Evolutionary conservation across 2,888 invertebrate species (phyloP).

Genomic region (Sarcophaga subvicina): DNA sequence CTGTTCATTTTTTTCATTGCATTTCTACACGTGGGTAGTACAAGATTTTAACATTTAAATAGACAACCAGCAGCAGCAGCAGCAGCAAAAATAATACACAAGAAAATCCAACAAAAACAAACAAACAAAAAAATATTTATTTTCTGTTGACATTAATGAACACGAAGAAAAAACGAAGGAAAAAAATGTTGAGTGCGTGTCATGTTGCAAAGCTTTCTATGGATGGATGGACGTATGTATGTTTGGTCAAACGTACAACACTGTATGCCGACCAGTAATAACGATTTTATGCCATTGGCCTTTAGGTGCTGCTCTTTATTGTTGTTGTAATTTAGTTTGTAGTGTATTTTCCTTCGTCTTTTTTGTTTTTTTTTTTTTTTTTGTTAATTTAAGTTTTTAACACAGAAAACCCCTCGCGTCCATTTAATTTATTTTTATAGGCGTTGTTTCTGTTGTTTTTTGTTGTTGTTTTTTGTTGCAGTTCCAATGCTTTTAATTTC

Average conservation of each 20-base stretch:
- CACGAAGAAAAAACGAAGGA: background rate
- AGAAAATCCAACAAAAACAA: no score
- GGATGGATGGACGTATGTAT: background rate
- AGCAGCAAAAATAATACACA: no score
- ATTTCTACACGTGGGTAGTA: slow-evolving; percentile 52
- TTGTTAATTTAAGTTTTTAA: slow-evolving; percentile 17
- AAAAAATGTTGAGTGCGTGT: slow-evolving; percentile 36
- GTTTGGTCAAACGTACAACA: background rate
- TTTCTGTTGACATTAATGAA: slow-evolving; percentile 53
- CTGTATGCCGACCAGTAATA: background rate
- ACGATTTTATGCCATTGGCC: background rate
- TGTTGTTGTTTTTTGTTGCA: background rate
- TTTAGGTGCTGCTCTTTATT: background rate
- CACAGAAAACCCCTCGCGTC: slow-evolving; percentile 24
- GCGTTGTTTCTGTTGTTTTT: slow-evolving; percentile 9
- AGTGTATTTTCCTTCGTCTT: background rate
- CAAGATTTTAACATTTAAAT: background rate
- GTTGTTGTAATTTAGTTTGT: background rate
- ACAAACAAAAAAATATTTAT: background rate
- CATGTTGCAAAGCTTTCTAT: slow-evolving; percentile 35
- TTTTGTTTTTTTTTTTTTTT: background rate
- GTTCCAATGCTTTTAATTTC: slow-evolving; percentile 9
- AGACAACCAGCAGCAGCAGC: no score
- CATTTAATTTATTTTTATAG: slow-evolving; percentile 40
- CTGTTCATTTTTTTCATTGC: slow-evolving; percentile 9